Evolutionary conservation across 2,113 vertebrate species (phyloP).

Genomic region (Zapus hudsonius): DNA sequence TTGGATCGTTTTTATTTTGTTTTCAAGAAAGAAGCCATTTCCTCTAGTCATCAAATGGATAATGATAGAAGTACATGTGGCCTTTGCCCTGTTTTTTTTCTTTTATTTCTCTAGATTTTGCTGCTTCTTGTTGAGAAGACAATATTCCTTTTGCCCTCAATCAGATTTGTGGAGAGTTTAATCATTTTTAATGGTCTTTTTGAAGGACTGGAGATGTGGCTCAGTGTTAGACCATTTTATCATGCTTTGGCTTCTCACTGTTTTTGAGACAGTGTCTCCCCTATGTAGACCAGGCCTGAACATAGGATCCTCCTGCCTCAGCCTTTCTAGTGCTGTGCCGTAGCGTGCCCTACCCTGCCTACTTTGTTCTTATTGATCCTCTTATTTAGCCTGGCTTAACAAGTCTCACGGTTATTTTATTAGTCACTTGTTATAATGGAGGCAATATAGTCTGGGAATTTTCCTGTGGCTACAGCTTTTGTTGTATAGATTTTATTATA

Average conservation of each 20-base stretch:
- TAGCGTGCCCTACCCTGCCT: neutral
- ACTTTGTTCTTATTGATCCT: slow-evolving; percentile 22
- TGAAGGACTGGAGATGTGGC: too few relatives aligned
- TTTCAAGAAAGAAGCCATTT: neutral
- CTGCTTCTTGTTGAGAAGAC: neutral
- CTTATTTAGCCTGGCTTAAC: slow-evolving; percentile 13
- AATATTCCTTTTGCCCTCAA: neutral
- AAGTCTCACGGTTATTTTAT: neutral
- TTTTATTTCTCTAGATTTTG: neutral
- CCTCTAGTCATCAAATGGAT: neutral
- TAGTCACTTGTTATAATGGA: slow-evolving; percentile 34
- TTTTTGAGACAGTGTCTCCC: neutral
- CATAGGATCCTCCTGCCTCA: neutral
- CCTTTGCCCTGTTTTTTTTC: neutral
- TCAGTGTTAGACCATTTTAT: neutral
- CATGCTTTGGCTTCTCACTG: neutral
- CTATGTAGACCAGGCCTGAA: neutral
- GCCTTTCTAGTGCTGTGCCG: neutral
- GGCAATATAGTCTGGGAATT: slow-evolving; percentile 17
- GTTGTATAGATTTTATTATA: neutral
- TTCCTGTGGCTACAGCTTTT: slow-evolving; percentile 55
- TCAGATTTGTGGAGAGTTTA: neutral
- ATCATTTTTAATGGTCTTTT: neutral
- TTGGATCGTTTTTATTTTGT: neutral
- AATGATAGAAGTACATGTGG: neutral